phyloP scores from a whole-genome alignment of 2,113 vertebrate species.

The Symphodus melops region DNA sequence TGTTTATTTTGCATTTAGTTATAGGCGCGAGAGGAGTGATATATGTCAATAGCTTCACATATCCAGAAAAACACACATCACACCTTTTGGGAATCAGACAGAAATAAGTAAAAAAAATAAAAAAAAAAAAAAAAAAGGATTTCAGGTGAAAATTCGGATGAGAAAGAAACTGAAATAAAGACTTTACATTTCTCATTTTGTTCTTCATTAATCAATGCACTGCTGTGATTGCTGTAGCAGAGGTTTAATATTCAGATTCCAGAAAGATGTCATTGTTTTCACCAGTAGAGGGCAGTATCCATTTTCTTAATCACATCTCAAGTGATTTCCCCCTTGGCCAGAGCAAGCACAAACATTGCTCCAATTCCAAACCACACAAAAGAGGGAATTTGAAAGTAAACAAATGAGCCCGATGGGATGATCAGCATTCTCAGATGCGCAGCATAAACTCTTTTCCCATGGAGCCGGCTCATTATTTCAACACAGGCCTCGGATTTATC shows the following conservation, averaged over 20 bases:
- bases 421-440: conserved; percentile 65
- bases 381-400: conserved; percentile 79
- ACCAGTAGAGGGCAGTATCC: conserved; percentile 83
- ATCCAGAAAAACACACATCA: neutral
- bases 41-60: neutral
- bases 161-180: conserved; percentile 8
- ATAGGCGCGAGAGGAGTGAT: neutral
- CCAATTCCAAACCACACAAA: conserved; percentile 75
- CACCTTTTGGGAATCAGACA: neutral
- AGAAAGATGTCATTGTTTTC: conserved; percentile 31
- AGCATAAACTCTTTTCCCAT: conserved; percentile 71
- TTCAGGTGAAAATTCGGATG: neutral
- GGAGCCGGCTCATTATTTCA: conserved; percentile 63
- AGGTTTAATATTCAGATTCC: conserved; percentile 22
- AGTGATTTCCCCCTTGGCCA: conserved; percentile 57
- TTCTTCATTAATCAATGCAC: neutral
- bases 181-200: neutral
- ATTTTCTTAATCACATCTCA: conserved; percentile 72
- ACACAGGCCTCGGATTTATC: conserved; percentile 54
- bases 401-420: conserved; percentile 75
- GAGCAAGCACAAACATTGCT: conserved; percentile 65
- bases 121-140: too few relatives aligned
- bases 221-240: conserved; percentile 9
- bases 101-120: neutral
- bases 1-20: conserved; percentile 37